These are phyloP conservation scores for Operophtera brumata DNA, from an alignment of 2,888 invertebrate genomes.

Conservation along the genomic window DNA sequence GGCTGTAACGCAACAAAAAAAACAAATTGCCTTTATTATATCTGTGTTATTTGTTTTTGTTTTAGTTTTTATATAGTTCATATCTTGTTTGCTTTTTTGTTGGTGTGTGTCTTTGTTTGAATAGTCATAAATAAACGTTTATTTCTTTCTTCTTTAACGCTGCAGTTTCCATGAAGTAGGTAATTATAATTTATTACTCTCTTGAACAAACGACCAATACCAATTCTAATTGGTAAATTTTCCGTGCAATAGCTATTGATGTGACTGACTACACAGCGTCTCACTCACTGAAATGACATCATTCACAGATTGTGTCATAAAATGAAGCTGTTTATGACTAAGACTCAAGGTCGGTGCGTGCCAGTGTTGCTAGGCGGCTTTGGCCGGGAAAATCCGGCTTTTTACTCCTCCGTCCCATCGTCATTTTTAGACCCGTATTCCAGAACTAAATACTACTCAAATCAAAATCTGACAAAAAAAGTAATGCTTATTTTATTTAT, in stretches of 20 bases:
- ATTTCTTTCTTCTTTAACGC: no score
- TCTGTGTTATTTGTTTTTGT: no score
- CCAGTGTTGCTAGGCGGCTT: not conserved
- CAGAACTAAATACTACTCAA: no score
- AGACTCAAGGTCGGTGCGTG: slow-evolving; percentile 27
- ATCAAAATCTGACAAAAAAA: no score
- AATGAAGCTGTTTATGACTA: slow-evolving; percentile 32
- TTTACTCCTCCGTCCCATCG: not conserved
- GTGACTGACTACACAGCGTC: slow-evolving; percentile 17
- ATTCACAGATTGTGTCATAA: slow-evolving; percentile 46
- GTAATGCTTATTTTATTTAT: no score
- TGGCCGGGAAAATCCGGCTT: not conserved
- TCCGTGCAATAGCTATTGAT: slow-evolving; percentile 13
- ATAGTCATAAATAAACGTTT: no score
- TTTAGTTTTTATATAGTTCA: no score
- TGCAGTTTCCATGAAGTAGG: not conserved
- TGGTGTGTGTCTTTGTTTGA: no score
- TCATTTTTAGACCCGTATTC: no score
- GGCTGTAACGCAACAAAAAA: not conserved
- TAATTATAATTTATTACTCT: not conserved
- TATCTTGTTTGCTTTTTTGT: no score
- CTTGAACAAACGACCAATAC: slow-evolving; percentile 1
- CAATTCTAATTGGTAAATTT: slow-evolving; percentile 21
- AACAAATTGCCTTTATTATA: no score
- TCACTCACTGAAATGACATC: slow-evolving; percentile 44